Evolutionary conservation across 2,797 vertebrate genomes (phyloP), one percentile per base, ranked within the genome.

Genomic region (Chiloscyllium punctatum): DNA sequence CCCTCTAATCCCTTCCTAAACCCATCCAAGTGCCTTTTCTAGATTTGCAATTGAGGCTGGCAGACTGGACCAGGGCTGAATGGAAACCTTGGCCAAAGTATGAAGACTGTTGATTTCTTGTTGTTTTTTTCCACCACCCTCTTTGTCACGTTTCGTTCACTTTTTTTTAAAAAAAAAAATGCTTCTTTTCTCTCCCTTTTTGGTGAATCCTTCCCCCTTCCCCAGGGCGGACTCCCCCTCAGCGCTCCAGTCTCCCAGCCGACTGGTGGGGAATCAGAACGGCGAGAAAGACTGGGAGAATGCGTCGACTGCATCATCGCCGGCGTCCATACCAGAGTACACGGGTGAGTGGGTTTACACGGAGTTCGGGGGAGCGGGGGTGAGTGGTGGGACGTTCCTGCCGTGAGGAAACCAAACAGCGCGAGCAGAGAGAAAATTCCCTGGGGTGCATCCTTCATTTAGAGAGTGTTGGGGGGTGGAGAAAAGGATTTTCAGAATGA

Each of bases 211-310:
- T 4, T 6, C 71, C 42, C 48, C 9, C 95, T 71, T 95, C 42
- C 1, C 0, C 95, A 99, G 98, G 96, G 98, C 98, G 16, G 98
- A 98, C n/a, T 99, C 98, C 66, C 99, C 99, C 0, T 98, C 98
- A 0, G 98, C 98, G 92, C 97, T 98, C 72, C 98, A 97, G 97
- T 99, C 99, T 95, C 99, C 98, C 0, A 98, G 98, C 95, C 97
- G 98, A 92, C 92, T 97, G 72, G 96, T 96, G 21, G 97, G 98
- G 21, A 96, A 96, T 94, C 98, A 98, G 27, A 98, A 98, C 74
- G 98, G 99, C 1, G 98, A 99, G 33, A 98, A 97, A 11, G 99
- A 99, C 96, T 99, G 99, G 99, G 99, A 99, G 94, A 98, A 97
- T 0, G 98, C 97, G 30, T 99, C 98, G 4, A 98, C 98, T 0